Evolutionary conservation across 1,140 invertebrate genomes (phyloP).

Genomic region (Papilio helenus): DNA sequence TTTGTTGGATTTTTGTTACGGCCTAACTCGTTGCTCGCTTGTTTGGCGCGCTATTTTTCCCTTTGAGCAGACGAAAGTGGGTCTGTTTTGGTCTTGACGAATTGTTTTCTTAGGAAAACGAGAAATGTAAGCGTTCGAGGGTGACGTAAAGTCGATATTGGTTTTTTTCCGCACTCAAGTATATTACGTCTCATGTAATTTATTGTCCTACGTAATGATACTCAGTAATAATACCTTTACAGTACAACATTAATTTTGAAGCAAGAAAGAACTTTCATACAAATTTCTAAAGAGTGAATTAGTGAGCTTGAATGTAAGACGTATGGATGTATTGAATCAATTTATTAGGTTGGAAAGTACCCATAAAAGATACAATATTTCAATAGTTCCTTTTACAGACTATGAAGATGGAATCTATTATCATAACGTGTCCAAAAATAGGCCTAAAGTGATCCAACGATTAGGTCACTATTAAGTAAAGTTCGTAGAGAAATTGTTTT

Average conservation of each 20-base stretch:
- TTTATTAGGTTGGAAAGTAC: too few relatives aligned
- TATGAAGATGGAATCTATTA: too few relatives aligned
- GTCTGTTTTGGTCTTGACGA: conserved; percentile 73
- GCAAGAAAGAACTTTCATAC: background rate
- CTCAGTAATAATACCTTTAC: background rate
- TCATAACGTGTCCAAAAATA: too few relatives aligned
- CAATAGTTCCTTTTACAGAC: too few relatives aligned
- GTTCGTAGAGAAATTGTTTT: background rate
- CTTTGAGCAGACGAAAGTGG: conserved; percentile 66
- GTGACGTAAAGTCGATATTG: conserved; percentile 38
- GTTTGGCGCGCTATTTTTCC: conserved; percentile 79
- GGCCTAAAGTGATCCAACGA: too few relatives aligned
- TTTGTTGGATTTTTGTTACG: conserved; percentile 82
- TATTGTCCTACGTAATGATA: background rate
- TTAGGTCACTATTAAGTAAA: background rate
- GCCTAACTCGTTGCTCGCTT: conserved; percentile 81
- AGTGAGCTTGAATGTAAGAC: background rate
- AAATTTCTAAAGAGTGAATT: background rate
- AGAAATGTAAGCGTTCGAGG: conserved; percentile 42
- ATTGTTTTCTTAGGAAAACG: conserved; percentile 77
- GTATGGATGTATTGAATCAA: too few relatives aligned
- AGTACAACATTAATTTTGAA: background rate
- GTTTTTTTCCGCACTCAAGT: conserved; percentile 9
- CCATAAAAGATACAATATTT: too few relatives aligned
- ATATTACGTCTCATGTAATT: conserved; percentile 24